Base-by-base conservation (phyloP, 2,888 invertebrate species). In the Tiliacea aurago region DNA sequence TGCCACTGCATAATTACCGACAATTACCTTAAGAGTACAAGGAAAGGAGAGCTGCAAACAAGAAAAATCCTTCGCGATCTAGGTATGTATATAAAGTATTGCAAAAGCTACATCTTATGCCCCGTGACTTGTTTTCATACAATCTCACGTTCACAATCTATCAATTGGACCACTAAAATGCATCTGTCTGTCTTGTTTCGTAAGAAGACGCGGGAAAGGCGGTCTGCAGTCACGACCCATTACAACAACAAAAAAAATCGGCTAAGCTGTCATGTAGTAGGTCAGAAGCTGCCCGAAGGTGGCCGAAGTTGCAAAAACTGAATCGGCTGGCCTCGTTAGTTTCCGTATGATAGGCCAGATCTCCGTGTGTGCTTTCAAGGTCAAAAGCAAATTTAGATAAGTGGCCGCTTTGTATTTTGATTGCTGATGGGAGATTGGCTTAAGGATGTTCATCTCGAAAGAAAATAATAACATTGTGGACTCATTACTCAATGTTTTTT, bases 121-220 rank as follows among this genome's bases (percentile, higher is more conserved):
- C 41, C 47, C 83, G 76, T 87, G 81, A 84, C 80, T 81, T 63
- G 43, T 37, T 66, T 70, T 63, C 66, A 56, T 62, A 76, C 79
- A 73, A 84, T 78, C 81, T 70, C 83, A 88, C 84, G 83, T 79
- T 82, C 68, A 58, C 68, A 69, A 81, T 82, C 71, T 59, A 75
- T 83, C 64, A 78, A 37, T 72, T 68, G 53, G 41, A 63, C 80
- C 59, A 73, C 65, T 73, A 78, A 81, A 84, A 85, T 84, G 82
- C 74, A 76, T 76, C 69, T 81, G 59, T 55, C 59, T 41, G 81
- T 78, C 78, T 73, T 75, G 80, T 89, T 87, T 89, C 88, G 88
- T 80, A 89, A 89, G 83, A 80, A 84, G 81, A 85, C 86, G 84
- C 82, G 86, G 81, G 86, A 87, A 87, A 88, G 85, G 87, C 76